Conservation (phyloP, 2,113 vertebrate species). For the Motacilla alba region DNA sequence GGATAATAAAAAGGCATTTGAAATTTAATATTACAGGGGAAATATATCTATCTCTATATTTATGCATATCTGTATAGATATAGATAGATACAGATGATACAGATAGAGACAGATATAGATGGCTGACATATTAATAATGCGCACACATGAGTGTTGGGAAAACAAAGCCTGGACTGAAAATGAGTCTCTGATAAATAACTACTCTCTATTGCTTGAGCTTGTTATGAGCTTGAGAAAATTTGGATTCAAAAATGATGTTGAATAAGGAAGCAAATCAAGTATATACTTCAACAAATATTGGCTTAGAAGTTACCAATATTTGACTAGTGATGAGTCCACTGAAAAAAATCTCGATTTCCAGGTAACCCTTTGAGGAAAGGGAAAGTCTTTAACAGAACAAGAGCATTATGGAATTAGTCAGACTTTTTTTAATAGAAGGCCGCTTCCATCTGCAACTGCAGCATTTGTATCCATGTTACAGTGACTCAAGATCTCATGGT, state of each 20-base stretch:
- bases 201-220: not conserved
- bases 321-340: not conserved
- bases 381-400: not conserved
- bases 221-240: not conserved
- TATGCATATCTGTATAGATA: not conserved
- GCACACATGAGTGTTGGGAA: not conserved
- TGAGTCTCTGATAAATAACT: not conserved
- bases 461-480: not conserved
- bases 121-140: not conserved
- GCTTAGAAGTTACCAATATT: not conserved
- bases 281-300: not conserved
- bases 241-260: not conserved
- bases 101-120: not conserved
- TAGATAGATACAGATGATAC: not conserved
- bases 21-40: slow-evolving; percentile 3
- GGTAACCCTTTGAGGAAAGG: not conserved
- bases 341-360: not conserved
- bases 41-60: not conserved
- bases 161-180: not conserved
- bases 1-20: not conserved
- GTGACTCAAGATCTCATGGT: not conserved
- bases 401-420: not conserved
- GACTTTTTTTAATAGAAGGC: not conserved
- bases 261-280: not conserved
- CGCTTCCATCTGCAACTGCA: not conserved